These are phyloP conservation scores for Zootoca vivipara DNA, from an alignment of 2,113 vertebrate species.

Conservation along the genomic window DNA sequence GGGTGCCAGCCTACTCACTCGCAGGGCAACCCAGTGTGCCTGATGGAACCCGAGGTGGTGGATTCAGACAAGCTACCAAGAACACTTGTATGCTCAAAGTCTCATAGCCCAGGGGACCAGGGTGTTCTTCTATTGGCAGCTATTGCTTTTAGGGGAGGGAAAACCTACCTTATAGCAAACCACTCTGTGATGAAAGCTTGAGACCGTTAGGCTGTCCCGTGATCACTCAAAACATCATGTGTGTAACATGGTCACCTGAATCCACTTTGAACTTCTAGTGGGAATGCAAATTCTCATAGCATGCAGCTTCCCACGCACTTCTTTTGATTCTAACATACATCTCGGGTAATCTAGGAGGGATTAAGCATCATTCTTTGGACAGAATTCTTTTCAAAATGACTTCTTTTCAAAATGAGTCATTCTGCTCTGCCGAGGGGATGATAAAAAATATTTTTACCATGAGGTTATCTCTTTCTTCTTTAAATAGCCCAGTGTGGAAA, in stretches of 20 bases:
- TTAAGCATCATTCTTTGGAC: not conserved
- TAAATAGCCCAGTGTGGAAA: not conserved
- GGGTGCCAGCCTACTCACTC: too few relatives aligned
- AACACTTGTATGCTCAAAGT: not conserved
- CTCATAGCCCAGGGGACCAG: not conserved
- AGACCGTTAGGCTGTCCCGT: not conserved
- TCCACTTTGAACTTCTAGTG: not conserved
- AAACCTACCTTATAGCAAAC: not conserved
- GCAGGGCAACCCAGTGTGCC: too few relatives aligned
- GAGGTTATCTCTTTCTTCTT: not conserved
- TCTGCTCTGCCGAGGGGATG: not conserved
- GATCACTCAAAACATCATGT: not conserved
- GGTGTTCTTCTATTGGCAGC: not conserved
- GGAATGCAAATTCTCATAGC: not conserved
- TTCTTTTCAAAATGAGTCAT: not conserved
- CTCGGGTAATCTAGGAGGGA: not conserved
- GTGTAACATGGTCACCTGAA: not conserved
- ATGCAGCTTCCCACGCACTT: not conserved
- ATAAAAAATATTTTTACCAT: constrained; percentile 1
- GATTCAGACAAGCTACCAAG: not conserved
- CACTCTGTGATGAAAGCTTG: not conserved
- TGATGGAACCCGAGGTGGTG: not conserved
- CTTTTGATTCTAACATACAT: not conserved
- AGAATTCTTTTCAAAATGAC: not conserved
- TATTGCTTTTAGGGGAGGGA: not conserved